Conservation (phyloP, 2,888 invertebrate genomes). For the Eupithecia subumbrata region DNA sequence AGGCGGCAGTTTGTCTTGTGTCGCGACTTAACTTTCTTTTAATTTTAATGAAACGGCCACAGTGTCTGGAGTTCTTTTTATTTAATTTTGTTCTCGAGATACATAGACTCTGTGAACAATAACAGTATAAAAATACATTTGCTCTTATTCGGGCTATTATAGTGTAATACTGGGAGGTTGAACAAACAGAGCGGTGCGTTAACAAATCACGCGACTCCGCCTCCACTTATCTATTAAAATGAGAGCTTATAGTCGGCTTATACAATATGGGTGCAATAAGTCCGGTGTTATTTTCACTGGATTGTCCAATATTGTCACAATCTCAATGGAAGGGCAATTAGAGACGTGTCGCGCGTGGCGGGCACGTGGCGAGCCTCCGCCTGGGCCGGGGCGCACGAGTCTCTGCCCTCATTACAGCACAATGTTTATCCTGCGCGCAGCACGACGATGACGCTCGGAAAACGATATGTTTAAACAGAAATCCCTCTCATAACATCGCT, state of each 20-base stretch:
- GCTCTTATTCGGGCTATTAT: slow-evolving; percentile 38
- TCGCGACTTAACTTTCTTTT: slow-evolving; percentile 76
- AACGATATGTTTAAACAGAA: slow-evolving; percentile 65
- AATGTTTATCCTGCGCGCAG: slow-evolving; percentile 73
- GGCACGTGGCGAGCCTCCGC: slow-evolving; percentile 66
- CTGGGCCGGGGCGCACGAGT: slow-evolving; percentile 43
- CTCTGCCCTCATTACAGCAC: slow-evolving; percentile 64
- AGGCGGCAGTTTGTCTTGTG: slow-evolving; percentile 81
- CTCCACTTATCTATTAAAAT: slow-evolving; percentile 83
- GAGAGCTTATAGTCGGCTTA: slow-evolving; percentile 79
- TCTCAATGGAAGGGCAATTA: slow-evolving; percentile 81
- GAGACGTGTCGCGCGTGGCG: slow-evolving; percentile 79
- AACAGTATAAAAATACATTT: slow-evolving; percentile 38
- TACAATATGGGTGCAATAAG: slow-evolving; percentile 63
- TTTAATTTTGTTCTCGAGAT: slow-evolving; percentile 55
- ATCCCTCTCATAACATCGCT: slow-evolving; percentile 41
- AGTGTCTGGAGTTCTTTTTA: slow-evolving; percentile 57
- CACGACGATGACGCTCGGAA: slow-evolving; percentile 56
- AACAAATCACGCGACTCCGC: slow-evolving; percentile 79
- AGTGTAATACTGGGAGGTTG: slow-evolving; percentile 40
- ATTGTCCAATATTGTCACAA: slow-evolving; percentile 83
- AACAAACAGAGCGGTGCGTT: slow-evolving; percentile 54
- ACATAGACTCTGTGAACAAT: slow-evolving; percentile 41
- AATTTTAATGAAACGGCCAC: slow-evolving; percentile 72
- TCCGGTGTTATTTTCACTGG: slow-evolving; percentile 82